Percentiles rank a stretch among this genome's conserved stretches.
phyloP scores from a whole-genome alignment of 2,888 invertebrate species.

The Sepiola atlantica region DNA sequence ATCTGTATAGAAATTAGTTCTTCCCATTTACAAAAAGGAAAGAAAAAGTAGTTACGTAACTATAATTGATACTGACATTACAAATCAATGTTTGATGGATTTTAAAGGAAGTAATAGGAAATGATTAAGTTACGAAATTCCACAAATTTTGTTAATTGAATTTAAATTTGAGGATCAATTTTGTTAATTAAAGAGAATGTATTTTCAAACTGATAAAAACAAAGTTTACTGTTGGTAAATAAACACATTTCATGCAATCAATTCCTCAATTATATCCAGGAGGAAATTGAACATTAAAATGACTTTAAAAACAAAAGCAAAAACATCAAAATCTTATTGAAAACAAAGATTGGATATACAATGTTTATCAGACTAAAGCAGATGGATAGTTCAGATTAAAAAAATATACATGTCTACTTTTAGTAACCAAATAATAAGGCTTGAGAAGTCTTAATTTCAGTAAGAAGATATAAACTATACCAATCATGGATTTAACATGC shows the following conservation, averaged over 20 bases:
- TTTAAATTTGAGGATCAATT: neutral
- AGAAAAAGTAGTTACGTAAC: neutral
- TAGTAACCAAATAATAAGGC: neutral
- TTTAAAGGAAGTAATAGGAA: neutral
- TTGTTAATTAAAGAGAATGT: neutral
- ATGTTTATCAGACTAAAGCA: neutral
- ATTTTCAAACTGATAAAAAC: neutral
- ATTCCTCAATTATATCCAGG: neutral
- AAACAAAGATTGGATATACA: neutral
- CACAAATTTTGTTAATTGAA: neutral
- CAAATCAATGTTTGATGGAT: neutral
- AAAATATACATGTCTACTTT: neutral
- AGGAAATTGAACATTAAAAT: neutral
- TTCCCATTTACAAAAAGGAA: neutral
- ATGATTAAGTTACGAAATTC: neutral
- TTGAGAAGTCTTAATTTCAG: neutral
- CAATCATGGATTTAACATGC: too few species aligned
- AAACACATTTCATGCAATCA: neutral
- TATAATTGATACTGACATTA: neutral
- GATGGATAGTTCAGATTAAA: neutral
- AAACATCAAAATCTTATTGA: neutral
- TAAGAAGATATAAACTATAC: too few species aligned
- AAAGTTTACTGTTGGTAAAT: neutral
- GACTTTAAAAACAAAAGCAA: neutral
- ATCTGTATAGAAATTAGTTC: neutral